Base-by-base conservation (phyloP, 53 echinoderm and acorn worm species). In the Holothuria scabra region DNA sequence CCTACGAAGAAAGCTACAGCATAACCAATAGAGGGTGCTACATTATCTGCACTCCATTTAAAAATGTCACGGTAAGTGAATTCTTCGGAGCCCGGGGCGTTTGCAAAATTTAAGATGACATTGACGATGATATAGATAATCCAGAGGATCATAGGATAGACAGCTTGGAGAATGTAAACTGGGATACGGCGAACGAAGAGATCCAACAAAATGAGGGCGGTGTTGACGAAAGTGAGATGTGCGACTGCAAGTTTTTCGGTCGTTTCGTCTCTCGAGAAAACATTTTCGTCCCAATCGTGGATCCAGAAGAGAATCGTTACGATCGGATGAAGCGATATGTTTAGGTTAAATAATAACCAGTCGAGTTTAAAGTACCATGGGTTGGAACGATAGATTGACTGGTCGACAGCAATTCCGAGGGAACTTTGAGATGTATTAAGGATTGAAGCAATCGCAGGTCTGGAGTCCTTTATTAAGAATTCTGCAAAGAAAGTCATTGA, bases 201-300 rank as follows among this genome's bases (percentile, higher is more conserved):
- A 61, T 95, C 95, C 6, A 91, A 1, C 0, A 80, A 21, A 80
- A 94, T 89, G 30, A 89, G 75, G 57, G 84, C 81, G 21, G 87
- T 85, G 87, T 94, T 94, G 14, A 94, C 67, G 58, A 89, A 89
- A 67, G 89, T 92, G 10, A 87, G 66, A 65, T 94, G 87, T 28
- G 89, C 41, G 64, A 89, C 65, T 12, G 75, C 8, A 11, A 87
- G 80, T 34, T 60, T 56, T 46, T 48, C 60, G 5, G 89, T 48
- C 21, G 76, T 70, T 7, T 87, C 66, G 12, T 75, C 74, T 5
- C 46, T 60, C 22, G 23, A 16, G 49, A 79, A 48, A 11, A 72
- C 44, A 3, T 18, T 23, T 1, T 28, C 44, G 6, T 33, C 60
- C 21, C 30, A 28, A 65, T 74, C 83, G 78, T 82, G 64, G 46